Conservation (phyloP, 64 coral and sea anemone species). For the Stichodactyla helianthus region DNA sequence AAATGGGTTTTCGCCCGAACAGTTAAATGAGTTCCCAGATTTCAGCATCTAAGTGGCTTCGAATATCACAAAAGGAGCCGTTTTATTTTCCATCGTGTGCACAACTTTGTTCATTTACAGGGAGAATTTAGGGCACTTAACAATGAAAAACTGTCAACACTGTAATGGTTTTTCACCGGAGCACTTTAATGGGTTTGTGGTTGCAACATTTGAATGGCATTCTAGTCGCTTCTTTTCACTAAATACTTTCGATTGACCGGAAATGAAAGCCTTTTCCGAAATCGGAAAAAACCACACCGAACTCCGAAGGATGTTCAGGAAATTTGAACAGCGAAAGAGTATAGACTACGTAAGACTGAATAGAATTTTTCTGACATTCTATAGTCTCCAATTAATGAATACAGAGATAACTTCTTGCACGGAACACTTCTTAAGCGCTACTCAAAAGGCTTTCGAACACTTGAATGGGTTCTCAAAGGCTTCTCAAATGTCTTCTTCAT, state of each 20-base stretch:
- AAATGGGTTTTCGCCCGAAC: neutral
- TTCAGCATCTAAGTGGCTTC: constrained; percentile 5
- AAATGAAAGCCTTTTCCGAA: neutral
- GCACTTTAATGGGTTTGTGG: neutral
- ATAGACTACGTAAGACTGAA: neutral
- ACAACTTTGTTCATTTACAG: neutral
- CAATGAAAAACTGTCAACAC: constrained; percentile 6
- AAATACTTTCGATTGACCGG: neutral
- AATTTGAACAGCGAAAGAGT: neutral
- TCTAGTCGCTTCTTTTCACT: neutral
- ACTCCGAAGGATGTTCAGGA: neutral
- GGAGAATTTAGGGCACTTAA: neutral
- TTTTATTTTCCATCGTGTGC: neutral
- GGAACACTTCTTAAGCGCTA: neutral
- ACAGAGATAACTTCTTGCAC: neutral
- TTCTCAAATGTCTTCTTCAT: neutral
- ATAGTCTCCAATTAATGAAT: neutral
- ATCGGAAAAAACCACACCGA: neutral
- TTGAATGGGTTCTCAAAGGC: neutral
- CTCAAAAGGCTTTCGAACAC: constrained; percentile 4
- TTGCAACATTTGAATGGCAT: neutral
- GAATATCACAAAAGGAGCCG: neutral
- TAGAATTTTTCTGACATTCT: neutral
- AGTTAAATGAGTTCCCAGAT: neutral
- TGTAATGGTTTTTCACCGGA: neutral